Base-by-base conservation (phyloP, 2,797 vertebrate species). In the Phalloptychus januarius region DNA sequence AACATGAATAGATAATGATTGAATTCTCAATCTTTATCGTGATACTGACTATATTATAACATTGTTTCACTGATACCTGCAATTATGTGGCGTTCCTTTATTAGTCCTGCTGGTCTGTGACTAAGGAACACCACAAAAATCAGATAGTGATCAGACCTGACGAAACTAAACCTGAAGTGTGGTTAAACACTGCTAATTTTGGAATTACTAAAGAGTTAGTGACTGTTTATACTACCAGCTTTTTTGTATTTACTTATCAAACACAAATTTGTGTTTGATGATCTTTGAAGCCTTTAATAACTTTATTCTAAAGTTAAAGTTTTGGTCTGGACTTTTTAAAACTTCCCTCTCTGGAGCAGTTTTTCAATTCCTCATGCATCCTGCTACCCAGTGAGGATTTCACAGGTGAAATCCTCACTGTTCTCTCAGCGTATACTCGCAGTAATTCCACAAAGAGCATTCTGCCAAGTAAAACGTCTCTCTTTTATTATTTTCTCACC, bases 381-480 rank as follows among this genome's bases (percentile, higher is more conserved):
- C 2, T 1, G 46, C 67, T 79, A 86, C 77, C 74, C 79, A 65
- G 38, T 52, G 82, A 83, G 56, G 72, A 76, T 42, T 70, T 79
- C 85, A 71, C n/a, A 44, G 65, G 56, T 48, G 69, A 46, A 75
- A 85, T 44, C 36, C 77, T 73, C 73, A 79, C 61, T 73, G 72
- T 54, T 87, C 79, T 38, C 75, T 76, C 61, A 23, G 25, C 23
- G 48, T 71, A 44, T 0, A 7, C 76, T 38, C 0, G 18, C 77
- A n/a, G 75, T 48, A 79, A 82, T 74, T 78, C 69, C 61, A 81
- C 72, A 72, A 80, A 61, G 76, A 72, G 71, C 54, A 80, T 67
- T 71, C 72, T 33, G 70, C 40, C 56, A 54, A 33, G 25, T 72
- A 20, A 77, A 84, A 52, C 0, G 7, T 46, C 70, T 77, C 72